Conservation (phyloP, 1,140 invertebrate species). For the Planococcus citri region DNA sequence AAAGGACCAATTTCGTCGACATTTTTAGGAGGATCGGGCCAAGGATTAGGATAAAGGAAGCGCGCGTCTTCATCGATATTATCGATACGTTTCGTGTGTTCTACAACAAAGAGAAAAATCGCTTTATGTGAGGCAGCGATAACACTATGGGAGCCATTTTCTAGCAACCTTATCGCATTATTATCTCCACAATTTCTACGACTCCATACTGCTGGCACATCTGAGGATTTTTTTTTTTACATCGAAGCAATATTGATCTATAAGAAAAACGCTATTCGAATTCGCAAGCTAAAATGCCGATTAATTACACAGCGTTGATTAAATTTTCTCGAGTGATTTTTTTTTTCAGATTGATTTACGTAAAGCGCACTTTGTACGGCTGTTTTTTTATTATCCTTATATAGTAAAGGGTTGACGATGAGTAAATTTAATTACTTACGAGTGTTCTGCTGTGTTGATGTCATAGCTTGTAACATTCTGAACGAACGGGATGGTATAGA, state of each 20-base stretch:
- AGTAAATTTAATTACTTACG: too few relatives aligned
- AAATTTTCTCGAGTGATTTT: background rate
- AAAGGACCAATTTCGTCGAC: background rate
- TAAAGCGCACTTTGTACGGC: too few relatives aligned
- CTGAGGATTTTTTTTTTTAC: too few relatives aligned
- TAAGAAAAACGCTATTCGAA: background rate
- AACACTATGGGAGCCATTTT: background rate
- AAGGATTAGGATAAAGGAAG: background rate
- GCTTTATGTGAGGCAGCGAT: background rate
- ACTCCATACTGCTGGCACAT: too few relatives aligned
- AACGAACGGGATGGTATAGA: slow-evolving; percentile 77
- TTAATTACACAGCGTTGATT: slow-evolving; percentile 7
- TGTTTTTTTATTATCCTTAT: too few relatives aligned
- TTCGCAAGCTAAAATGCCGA: slow-evolving; percentile 5
- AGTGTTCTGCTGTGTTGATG: slow-evolving; percentile 31
- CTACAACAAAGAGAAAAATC: slow-evolving; percentile 10
- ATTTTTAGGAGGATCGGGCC: background rate
- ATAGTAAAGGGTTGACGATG: too few relatives aligned
- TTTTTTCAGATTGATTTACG: too few relatives aligned
- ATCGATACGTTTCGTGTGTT: background rate
- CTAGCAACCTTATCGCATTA: background rate
- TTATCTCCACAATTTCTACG: background rate
- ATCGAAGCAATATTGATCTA: too few relatives aligned
- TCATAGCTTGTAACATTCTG: slow-evolving; percentile 70
- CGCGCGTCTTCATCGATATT: background rate